Conservation (phyloP, 2,888 invertebrate genomes). For the Acanthopleura granulata region DNA sequence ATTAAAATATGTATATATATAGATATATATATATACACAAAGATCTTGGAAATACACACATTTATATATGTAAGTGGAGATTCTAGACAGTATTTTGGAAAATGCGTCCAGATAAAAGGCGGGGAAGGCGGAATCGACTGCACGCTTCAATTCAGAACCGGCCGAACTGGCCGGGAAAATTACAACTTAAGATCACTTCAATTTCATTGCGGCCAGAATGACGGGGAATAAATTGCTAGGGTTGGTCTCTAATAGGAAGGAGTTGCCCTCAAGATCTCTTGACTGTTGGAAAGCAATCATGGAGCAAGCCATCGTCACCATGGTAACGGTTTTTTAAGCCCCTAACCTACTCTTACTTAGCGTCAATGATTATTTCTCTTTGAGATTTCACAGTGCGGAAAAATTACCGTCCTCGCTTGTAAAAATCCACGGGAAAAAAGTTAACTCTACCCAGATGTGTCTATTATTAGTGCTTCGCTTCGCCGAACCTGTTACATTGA, state of each 20-base stretch:
- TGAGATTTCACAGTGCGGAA: neutral
- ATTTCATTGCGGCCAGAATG: slow-evolving; percentile 6
- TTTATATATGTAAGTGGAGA: too few relatives aligned
- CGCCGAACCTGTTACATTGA: too few relatives aligned
- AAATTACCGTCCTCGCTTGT: neutral
- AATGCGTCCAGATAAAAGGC: too few relatives aligned
- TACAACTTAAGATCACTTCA: slow-evolving; percentile 5
- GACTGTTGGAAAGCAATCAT: slow-evolving; percentile 12
- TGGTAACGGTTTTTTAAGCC: neutral
- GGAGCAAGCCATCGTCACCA: neutral
- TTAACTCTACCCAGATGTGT: too few relatives aligned
- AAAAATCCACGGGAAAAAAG: too few relatives aligned
- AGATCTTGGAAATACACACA: too few relatives aligned
- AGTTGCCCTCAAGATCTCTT: slow-evolving; percentile 13
- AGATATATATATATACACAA: too few relatives aligned
- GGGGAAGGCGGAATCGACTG: too few relatives aligned
- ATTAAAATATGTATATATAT: too few relatives aligned
- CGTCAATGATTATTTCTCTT: slow-evolving; percentile 5
- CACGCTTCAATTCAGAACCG: neutral
- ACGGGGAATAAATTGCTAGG: slow-evolving; percentile 5
- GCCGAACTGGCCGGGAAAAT: neutral
- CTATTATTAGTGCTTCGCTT: too few relatives aligned
- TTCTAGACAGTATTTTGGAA: too few relatives aligned
- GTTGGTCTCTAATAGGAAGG: slow-evolving; percentile 4
- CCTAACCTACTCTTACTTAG: slow-evolving; percentile 13